Conservation (phyloP, 2,888 invertebrate species). For the Sarcophaga subvicina region DNA sequence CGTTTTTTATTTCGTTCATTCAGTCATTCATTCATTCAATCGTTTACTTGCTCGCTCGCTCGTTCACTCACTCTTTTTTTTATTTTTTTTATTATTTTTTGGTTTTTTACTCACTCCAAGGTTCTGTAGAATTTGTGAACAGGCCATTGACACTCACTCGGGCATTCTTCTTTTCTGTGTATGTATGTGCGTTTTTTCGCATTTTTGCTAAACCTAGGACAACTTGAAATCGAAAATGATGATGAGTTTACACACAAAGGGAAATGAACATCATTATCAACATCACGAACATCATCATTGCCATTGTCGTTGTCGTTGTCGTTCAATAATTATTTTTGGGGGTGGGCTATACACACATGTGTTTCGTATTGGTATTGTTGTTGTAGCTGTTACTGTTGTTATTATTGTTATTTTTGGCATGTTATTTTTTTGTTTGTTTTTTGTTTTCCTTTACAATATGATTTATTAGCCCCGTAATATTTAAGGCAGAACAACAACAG, state of each 20-base stretch:
- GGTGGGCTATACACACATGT: constrained; percentile 43
- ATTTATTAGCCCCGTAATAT: constrained; percentile 47
- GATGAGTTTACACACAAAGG: constrained; percentile 52
- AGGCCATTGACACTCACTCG: constrained; percentile 45
- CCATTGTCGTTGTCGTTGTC: not conserved
- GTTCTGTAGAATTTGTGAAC: constrained; percentile 55
- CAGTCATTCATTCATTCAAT: too few relatives aligned
- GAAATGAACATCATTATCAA: constrained; percentile 22
- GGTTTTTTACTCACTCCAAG: constrained; percentile 45
- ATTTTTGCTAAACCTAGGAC: constrained; percentile 57
- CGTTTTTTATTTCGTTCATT: too few relatives aligned
- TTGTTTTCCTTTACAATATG: constrained; percentile 30
- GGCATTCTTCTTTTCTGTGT: constrained; percentile 6
- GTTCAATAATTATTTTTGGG: constrained; percentile 26
- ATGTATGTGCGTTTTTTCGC: too few relatives aligned
- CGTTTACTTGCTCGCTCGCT: too few relatives aligned
- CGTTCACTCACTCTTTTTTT: too few relatives aligned
- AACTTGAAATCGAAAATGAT: constrained; percentile 49
- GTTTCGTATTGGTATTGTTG: not conserved
- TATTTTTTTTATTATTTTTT: too few relatives aligned
- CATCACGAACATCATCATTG: not conserved
- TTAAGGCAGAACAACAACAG: constrained; percentile 14
- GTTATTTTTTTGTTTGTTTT: not conserved
- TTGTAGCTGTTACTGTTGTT: not conserved
- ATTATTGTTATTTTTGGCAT: constrained; percentile 7